Conservation (phyloP, 2,113 vertebrate genomes). For the Eubucco bourcierii region DNA sequence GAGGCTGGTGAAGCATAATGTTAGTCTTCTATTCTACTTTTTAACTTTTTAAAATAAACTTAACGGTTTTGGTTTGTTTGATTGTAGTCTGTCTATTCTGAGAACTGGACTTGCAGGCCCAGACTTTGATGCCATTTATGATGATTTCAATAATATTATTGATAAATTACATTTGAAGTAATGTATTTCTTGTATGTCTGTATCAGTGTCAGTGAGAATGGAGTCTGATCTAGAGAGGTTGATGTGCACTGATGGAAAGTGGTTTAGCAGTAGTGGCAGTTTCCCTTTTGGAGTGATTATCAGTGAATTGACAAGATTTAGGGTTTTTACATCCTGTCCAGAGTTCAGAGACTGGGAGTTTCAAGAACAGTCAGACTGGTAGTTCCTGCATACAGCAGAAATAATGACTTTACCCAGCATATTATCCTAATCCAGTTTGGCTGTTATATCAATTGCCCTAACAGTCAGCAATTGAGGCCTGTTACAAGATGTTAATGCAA, state of each 20-base stretch:
- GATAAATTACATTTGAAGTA: neutral
- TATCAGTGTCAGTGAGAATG: neutral
- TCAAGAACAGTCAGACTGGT: neutral
- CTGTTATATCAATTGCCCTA: slow-evolving; percentile 25
- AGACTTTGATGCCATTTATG: neutral
- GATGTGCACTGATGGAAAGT: neutral
- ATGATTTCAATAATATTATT: neutral
- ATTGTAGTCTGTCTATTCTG: neutral
- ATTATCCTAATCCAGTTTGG: slow-evolving; percentile 32
- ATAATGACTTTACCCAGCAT: neutral
- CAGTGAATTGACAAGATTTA: neutral
- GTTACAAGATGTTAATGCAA: slow-evolving; percentile 5
- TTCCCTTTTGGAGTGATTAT: neutral
- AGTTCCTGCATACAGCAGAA: slow-evolving; percentile 23
- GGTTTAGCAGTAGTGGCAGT: neutral
- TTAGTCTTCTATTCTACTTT: neutral
- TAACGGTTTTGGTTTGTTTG: neutral
- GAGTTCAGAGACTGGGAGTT: neutral
- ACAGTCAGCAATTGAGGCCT: neutral
- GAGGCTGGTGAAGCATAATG: neutral
- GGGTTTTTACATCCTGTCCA: neutral
- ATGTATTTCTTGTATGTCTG: neutral
- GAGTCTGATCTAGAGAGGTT: rapidly evolving
- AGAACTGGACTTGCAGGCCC: neutral
- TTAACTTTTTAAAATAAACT: neutral